Evolutionary conservation across 2,797 vertebrate species (phyloP), one percentile per base, ranked within the genome.

Genomic region (Gorsachius magnificus): DNA sequence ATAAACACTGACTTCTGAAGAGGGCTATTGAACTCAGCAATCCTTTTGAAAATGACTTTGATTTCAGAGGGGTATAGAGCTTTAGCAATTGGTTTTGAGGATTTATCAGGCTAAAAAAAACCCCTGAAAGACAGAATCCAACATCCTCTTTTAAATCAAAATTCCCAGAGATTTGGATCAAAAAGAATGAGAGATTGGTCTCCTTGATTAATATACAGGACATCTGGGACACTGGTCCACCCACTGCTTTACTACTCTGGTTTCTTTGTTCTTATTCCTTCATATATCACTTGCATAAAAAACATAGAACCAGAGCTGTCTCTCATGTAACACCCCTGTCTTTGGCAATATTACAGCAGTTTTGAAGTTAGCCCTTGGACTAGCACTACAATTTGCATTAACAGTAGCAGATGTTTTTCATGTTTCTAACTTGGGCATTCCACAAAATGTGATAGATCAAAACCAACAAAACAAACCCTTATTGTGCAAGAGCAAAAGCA

Each of bases 1-100:
- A 94, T 94, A 89, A 91, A 56, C 38, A 61, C 25, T 91, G 46
- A 45, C 77, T 82, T 87, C 45, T 94, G 70, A 93, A 85, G 31
- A 77, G 31, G 9, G 35, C 43, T 79, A 38, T 74, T 90, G 56
- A 81, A 35, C 53, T 90, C 50, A 31, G 82, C 70, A 76, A 58
- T 75, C 50, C 53, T 58, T 90, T 93, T 90, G 83, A 96, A 92
- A 88, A 71, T 58, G 0, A 63, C 71, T 95, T 93, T 88, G 51
- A 82, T 93, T 97, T 94, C 81, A 92, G 64, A 93, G 33, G 16
- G 35, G 10, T 65, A 24, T 58, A 75, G 43, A 81, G 28, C 66
- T 78, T 91, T 79, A 86, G 16, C 65, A 82, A 16, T 28, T 70
- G 83, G 13, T 45, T 95, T 93, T 82, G 72, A 84, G n/a, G 35